Percentiles rank a stretch among this genome's conserved stretches.
phyloP scores from a whole-genome alignment of 2,888 invertebrate species.

The Dryadula phaetusa region DNA sequence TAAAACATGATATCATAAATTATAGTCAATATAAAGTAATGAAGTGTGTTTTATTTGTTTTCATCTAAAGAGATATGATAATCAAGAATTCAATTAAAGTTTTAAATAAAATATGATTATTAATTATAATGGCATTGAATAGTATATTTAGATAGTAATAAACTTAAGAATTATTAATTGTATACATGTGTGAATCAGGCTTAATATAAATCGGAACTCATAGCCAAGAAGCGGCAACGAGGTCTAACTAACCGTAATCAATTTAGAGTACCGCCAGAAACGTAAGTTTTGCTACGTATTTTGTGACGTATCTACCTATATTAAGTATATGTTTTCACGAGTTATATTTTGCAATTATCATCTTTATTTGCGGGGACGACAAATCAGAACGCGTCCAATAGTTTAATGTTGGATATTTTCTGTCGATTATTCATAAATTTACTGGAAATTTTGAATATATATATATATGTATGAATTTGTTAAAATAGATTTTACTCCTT shows the following conservation, averaged over 20 bases:
- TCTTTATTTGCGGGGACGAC: too few species aligned
- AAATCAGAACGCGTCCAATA: too few species aligned
- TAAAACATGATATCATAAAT: not conserved
- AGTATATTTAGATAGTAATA: constrained; percentile 11
- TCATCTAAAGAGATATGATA: constrained; percentile 19
- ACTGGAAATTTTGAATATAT: too few species aligned
- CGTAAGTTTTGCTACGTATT: not conserved
- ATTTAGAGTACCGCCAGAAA: constrained; percentile 19
- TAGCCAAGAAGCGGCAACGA: constrained; percentile 26
- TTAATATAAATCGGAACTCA: constrained; percentile 24
- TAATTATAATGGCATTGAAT: constrained; percentile 21
- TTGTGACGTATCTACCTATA: not conserved
- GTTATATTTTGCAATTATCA: too few species aligned
- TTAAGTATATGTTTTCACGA: too few species aligned
- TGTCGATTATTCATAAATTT: too few species aligned
- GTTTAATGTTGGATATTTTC: too few species aligned
- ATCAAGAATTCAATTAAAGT: constrained; percentile 9
- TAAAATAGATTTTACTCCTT: not conserved
- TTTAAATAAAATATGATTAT: constrained; percentile 19
- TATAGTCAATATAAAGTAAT: constrained; percentile 6
- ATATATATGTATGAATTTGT: too few species aligned
- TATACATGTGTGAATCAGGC: constrained; percentile 3
- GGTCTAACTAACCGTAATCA: constrained; percentile 23
- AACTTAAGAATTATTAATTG: not conserved
- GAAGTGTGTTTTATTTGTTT: constrained; percentile 19